Evolutionary conservation across 2,888 invertebrate species (phyloP).

Genomic region (Eristalis tenax): DNA sequence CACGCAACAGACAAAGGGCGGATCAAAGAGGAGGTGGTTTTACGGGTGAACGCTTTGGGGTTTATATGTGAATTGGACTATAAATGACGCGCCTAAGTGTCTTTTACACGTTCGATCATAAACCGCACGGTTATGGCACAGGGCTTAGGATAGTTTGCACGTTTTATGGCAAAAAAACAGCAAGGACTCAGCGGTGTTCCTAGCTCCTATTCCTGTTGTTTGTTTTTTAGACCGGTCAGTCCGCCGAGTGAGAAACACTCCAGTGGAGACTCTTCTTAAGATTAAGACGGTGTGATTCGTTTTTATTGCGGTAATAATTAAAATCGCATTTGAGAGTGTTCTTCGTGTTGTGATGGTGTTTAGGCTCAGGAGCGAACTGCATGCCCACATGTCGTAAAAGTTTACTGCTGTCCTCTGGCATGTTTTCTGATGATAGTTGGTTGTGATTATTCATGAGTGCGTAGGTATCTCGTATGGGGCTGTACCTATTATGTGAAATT

Average conservation of each 20-base stretch:
- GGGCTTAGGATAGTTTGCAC: constrained; percentile 36
- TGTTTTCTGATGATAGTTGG: constrained; percentile 5
- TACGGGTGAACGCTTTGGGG: constrained; percentile 59
- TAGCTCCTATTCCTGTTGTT: neutral
- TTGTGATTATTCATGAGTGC: constrained; percentile 20
- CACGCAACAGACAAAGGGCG: constrained; percentile 24
- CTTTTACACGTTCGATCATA: constrained; percentile 66
- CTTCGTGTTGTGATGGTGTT: constrained; percentile 8
- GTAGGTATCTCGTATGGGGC: neutral
- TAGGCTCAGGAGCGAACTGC: neutral
- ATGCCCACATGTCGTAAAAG: constrained; percentile 28
- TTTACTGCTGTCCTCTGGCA: constrained; percentile 19
- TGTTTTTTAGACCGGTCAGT: constrained; percentile 19
- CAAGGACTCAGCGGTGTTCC: neutral
- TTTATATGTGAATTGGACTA: constrained; percentile 62
- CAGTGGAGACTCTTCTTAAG: constrained; percentile 5
- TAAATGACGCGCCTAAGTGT: constrained; percentile 69
- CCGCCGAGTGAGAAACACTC: neutral
- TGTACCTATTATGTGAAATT: neutral
- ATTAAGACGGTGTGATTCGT: constrained; percentile 33
- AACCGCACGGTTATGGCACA: constrained; percentile 62
- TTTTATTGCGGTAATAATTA: constrained; percentile 49
- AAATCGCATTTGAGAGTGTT: constrained; percentile 39
- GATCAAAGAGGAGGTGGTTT: constrained; percentile 38
- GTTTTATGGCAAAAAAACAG: constrained; percentile 41